These are phyloP conservation scores for Oscheius sp. DNA, from an alignment of 2,888 invertebrate species.

Conservation along the genomic window DNA sequence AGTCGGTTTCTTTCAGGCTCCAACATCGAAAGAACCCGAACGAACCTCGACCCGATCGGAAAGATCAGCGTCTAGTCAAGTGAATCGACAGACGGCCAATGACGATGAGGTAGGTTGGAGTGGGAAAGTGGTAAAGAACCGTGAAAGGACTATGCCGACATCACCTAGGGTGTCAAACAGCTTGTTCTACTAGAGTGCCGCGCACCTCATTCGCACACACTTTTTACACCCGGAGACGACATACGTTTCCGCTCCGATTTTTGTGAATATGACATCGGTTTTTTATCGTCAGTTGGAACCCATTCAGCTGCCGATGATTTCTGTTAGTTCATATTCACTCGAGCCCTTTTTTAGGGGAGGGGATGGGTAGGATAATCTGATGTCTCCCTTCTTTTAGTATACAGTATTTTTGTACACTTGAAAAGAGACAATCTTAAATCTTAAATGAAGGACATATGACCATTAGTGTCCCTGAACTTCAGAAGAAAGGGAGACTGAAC, in stretches of 20 bases:
- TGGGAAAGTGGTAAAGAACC: not conserved
- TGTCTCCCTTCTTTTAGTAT: too few relatives aligned
- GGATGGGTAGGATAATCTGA: too few relatives aligned
- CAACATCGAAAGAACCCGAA: conserved; percentile 7
- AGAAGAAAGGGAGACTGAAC: too few relatives aligned
- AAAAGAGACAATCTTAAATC: too few relatives aligned
- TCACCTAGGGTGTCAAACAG: conserved; percentile 16
- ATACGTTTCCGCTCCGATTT: conserved; percentile 23
- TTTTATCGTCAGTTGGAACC: conserved; percentile 11
- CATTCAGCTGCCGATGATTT: not conserved
- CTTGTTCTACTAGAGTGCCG: conserved; percentile 23
- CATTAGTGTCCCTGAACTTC: too few relatives aligned
- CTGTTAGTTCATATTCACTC: too few relatives aligned
- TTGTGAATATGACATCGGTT: conserved; percentile 19
- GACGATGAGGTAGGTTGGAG: conserved; percentile 12
- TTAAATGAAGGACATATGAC: too few relatives aligned
- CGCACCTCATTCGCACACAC: conserved; percentile 29
- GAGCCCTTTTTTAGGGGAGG: too few relatives aligned
- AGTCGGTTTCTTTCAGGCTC: conserved; percentile 1
- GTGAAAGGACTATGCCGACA: not conserved
- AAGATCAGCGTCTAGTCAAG: conserved; percentile 9
- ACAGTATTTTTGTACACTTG: too few relatives aligned
- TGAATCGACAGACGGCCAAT: not conserved
- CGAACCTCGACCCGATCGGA: not conserved
- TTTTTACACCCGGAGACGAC: conserved; percentile 24